These are phyloP conservation scores for Acrocephalus kingi DNA, from an alignment of 2,113 vertebrate species.

Conservation along the genomic window DNA sequence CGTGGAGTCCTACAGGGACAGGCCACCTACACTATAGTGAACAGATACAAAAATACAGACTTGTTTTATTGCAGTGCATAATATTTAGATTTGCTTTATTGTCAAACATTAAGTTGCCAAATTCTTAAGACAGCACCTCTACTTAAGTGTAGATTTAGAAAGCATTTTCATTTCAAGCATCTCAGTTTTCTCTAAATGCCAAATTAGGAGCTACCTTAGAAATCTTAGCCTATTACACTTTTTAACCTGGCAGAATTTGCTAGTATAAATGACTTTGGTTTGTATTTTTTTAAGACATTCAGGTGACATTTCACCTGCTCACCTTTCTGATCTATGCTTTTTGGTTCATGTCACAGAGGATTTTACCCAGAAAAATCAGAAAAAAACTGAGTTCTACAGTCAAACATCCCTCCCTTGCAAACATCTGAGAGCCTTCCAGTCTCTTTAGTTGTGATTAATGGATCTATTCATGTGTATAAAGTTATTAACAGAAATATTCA, in stretches of 20 bases:
- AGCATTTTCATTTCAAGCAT: not conserved
- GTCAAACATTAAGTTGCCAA: not conserved
- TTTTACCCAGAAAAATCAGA: not conserved
- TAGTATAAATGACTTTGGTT: not conserved
- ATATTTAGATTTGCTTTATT: not conserved
- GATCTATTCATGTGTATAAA: constrained; percentile 10
- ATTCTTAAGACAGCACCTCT: not conserved
- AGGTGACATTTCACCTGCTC: not conserved
- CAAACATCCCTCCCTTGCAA: not conserved
- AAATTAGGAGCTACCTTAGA: not conserved
- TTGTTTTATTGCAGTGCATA: not conserved
- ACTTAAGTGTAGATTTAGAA: not conserved
- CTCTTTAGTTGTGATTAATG: constrained; percentile 43
- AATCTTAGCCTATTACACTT: not conserved
- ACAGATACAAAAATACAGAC: accelerated
- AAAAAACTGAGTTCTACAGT: not conserved
- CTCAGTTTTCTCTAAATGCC: not conserved
- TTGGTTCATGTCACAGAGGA: accelerated
- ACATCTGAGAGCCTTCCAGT: constrained; percentile 18
- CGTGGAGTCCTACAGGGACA: not conserved
- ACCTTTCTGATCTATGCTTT: not conserved
- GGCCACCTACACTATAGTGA: not conserved
- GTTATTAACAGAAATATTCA: constrained; percentile 32
- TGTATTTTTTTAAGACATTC: not conserved
- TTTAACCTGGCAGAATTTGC: not conserved